phyloP scores from a whole-genome alignment of 2,888 invertebrate species.

The Prosapia bicincta region DNA sequence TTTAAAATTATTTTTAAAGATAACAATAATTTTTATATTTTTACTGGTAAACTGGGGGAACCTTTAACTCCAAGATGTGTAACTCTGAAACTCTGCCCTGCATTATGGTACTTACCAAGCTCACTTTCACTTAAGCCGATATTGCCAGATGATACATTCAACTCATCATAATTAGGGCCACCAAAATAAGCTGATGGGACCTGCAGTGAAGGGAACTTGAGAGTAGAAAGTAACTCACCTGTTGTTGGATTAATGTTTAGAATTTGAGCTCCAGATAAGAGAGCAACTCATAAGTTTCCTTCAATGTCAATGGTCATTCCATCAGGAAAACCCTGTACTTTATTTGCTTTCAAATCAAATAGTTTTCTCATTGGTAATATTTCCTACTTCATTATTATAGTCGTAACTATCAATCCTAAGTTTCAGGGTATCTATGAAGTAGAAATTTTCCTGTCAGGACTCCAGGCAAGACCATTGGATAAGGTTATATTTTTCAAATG shows the following conservation, averaged over 20 bases:
- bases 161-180: constrained; percentile 58
- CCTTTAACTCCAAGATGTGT: constrained; percentile 4
- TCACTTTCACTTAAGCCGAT: constrained; percentile 46
- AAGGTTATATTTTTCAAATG: constrained; percentile 53
- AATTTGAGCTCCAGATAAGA: constrained; percentile 59
- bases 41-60: neutral
- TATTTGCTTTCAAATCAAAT: constrained; percentile 52
- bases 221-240: constrained; percentile 55
- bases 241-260: constrained; percentile 45
- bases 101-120: constrained; percentile 46
- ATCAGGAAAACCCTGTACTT: constrained; percentile 57
- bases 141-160: constrained; percentile 63
- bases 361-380: constrained; percentile 57
- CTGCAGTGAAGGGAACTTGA: constrained; percentile 63
- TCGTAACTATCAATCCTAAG: constrained; percentile 61
- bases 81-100: constrained; percentile 47
- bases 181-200: constrained; percentile 57
- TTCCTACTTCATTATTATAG: constrained; percentile 63
- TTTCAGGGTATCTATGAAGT: constrained; percentile 50
- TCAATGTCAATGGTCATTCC: constrained; percentile 64
- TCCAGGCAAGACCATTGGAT: constrained; percentile 79
- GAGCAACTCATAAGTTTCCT: constrained; percentile 55
- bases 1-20: too few species aligned
- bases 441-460: constrained; percentile 59
- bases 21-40: too few species aligned